Conservation (phyloP, 1,140 invertebrate species). For the Neodiprion virginianus region DNA sequence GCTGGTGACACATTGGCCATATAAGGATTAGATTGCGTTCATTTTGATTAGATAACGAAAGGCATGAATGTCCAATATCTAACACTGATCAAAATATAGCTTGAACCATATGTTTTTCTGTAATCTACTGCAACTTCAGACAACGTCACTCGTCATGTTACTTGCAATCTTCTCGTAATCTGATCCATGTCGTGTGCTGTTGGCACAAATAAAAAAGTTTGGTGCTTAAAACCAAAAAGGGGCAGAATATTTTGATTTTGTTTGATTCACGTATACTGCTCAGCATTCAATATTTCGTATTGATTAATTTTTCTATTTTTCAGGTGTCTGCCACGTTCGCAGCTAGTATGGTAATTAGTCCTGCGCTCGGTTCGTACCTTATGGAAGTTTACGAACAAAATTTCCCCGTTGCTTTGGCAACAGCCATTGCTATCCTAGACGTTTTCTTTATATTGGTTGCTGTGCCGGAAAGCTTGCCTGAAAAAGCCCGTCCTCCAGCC, state of each 20-base stretch:
- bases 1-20: background rate
- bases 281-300: background rate
- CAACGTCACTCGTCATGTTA: too few relatives aligned
- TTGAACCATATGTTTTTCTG: too few relatives aligned
- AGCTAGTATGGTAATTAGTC: slow-evolving; percentile 96
- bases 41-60: background rate
- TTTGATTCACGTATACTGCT: background rate
- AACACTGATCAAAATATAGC: too few relatives aligned
- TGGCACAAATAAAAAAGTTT: too few relatives aligned
- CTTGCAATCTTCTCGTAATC: too few relatives aligned
- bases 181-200: too few relatives aligned
- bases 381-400: slow-evolving; percentile 90
- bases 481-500: slow-evolving; percentile 85
- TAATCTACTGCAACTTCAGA: too few relatives aligned
- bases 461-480: slow-evolving; percentile 96
- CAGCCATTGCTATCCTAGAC: slow-evolving; percentile 93
- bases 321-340: slow-evolving; percentile 97
- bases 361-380: slow-evolving; percentile 93
- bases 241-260: too few relatives aligned
- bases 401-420: slow-evolving; percentile 94
- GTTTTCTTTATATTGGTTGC: slow-evolving; percentile 98
- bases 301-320: slow-evolving; percentile 22
- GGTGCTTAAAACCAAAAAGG: too few relatives aligned
- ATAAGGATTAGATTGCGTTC: background rate
- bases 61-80: too few relatives aligned